phyloP scores from a whole-genome alignment of 37 sponge, comb jelly and placozoan genomes.

The Geodia barretti region DNA sequence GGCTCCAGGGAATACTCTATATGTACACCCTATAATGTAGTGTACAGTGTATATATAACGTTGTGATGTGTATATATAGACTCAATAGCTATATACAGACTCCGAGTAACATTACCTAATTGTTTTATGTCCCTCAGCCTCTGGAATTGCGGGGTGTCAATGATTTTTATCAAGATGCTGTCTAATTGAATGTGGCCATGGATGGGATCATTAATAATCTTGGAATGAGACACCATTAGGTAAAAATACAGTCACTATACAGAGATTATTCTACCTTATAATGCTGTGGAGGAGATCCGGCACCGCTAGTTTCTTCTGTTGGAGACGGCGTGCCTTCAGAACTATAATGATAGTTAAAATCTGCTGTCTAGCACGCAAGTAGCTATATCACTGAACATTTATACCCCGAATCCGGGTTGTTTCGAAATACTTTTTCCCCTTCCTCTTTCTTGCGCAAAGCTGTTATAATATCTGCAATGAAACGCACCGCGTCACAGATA shows the following conservation, averaged over 20 bases:
- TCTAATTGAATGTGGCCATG: constrained; percentile 32
- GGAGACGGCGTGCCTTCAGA: background rate
- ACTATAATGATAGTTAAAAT: background rate
- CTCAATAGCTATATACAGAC: too few relatives aligned
- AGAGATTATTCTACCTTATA: background rate
- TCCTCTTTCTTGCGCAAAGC: too few relatives aligned
- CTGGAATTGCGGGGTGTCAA: constrained; percentile 28
- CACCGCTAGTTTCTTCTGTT: background rate
- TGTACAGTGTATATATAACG: background rate
- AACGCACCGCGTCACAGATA: background rate
- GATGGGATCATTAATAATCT: constrained; percentile 10
- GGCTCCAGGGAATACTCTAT: constrained; percentile 49
- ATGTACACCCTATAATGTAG: background rate
- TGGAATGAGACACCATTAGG: background rate
- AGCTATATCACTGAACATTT: background rate
- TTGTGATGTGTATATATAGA: background rate
- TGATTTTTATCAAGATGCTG: constrained; percentile 2
- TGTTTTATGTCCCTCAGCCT: constrained; percentile 38
- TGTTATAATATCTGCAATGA: too few relatives aligned
- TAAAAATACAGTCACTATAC: background rate
- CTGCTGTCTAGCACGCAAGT: background rate
- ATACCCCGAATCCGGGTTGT: background rate
- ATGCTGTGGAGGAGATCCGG: background rate
- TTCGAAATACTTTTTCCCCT: too few relatives aligned
- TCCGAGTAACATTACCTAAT: constrained; percentile 8